These are phyloP conservation scores for Scaptomyza flava DNA, from an alignment of 2,888 invertebrate species.

Conservation along the genomic window DNA sequence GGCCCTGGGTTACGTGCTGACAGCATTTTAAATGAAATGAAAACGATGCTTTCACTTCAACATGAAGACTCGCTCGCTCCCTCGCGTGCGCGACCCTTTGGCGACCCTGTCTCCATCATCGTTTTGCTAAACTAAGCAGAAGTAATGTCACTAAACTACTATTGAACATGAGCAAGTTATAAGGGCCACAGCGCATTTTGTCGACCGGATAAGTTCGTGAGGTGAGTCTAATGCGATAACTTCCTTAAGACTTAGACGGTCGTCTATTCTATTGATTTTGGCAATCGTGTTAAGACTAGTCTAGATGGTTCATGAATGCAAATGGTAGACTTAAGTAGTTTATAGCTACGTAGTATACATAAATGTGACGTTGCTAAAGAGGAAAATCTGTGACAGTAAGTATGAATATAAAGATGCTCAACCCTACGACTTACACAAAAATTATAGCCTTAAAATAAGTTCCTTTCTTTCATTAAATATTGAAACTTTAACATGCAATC, in stretches of 20 bases:
- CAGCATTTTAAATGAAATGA: conserved; percentile 80
- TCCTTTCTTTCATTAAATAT: too few species aligned
- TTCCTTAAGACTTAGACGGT: conserved; percentile 25
- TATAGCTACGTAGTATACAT: neutral
- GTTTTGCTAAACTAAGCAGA: conserved; percentile 74
- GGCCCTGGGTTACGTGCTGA: conserved; percentile 69
- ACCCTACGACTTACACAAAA: too few species aligned
- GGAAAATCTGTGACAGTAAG: too few species aligned
- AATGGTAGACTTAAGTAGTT: conserved; percentile 1
- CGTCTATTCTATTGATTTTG: conserved; percentile 38
- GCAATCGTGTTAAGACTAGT: conserved; percentile 12
- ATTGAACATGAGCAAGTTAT: conserved; percentile 25
- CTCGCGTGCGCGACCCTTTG: neutral
- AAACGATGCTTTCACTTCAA: conserved; percentile 75
- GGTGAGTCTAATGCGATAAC: conserved; percentile 56
- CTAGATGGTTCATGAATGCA: neutral
- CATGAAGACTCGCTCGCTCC: neutral
- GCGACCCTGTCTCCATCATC: conserved; percentile 10
- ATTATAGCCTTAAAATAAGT: too few species aligned
- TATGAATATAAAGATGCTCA: too few species aligned
- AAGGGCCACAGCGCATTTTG: conserved; percentile 27
- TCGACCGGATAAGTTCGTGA: conserved; percentile 32
- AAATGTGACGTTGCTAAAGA: neutral
- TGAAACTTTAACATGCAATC: too few species aligned
- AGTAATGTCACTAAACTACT: conserved; percentile 70